phyloP scores from a whole-genome alignment of 2,113 vertebrate species.

The Microcebus tavaratra region DNA sequence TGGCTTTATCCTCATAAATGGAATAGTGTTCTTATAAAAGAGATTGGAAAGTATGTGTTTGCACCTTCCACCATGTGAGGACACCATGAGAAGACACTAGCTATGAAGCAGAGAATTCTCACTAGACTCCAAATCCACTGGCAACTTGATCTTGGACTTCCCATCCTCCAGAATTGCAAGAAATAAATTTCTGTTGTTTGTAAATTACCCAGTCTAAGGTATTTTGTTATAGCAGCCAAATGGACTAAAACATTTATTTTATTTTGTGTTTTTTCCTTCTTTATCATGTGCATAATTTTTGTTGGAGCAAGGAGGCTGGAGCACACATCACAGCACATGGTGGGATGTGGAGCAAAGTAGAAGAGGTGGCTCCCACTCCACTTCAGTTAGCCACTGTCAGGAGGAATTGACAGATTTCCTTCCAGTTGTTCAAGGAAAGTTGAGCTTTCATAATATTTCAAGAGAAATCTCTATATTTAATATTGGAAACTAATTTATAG shows the following conservation, averaged over 20 bases:
- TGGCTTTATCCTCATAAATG: neutral
- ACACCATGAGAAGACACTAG: neutral
- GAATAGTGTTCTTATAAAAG: neutral
- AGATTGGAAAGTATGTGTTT: neutral
- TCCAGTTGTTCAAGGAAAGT: neutral
- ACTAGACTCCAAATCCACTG: neutral
- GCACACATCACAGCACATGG: neutral
- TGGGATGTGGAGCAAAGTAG: neutral
- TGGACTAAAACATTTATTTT: neutral
- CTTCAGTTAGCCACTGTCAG: neutral
- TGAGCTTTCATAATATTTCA: neutral
- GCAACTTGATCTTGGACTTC: neutral
- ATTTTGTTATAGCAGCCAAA: neutral
- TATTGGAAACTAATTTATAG: neutral
- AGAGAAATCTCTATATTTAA: neutral
- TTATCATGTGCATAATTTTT: neutral
- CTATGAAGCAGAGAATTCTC: neutral
- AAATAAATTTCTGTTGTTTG: neutral
- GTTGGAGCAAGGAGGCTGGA: neutral
- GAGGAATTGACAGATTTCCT: neutral
- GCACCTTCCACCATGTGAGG: neutral
- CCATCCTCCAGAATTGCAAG: neutral
- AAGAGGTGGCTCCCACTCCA: neutral
- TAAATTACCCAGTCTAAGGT: neutral
- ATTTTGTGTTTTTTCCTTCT: neutral